A percentile compares a stretch with the other conserved stretches of the same genome.
phyloP scores from a whole-genome alignment of 35 echinoderm and acorn worm genomes.

The Ptychodera flava region DNA sequence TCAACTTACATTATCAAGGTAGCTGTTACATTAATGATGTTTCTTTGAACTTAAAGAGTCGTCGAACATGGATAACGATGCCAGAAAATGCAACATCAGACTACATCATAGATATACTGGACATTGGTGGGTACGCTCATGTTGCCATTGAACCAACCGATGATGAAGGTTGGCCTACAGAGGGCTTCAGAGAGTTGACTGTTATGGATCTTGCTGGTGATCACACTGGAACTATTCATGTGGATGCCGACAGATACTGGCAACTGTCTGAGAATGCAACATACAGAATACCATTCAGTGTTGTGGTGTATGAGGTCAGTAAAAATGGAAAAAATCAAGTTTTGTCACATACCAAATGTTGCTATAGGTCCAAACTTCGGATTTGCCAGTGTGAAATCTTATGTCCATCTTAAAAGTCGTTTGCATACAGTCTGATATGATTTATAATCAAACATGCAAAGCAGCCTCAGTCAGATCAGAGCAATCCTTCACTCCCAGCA shows the following conservation, averaged over 20 bases:
- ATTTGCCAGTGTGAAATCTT: too few species aligned
- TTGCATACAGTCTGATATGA: too few species aligned
- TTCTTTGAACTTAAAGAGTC: constrained; percentile 19
- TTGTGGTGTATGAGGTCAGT: constrained; percentile 70
- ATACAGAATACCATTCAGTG: constrained; percentile 44
- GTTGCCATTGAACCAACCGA: constrained; percentile 66
- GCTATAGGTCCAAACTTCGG: neutral
- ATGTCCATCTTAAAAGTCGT: too few species aligned
- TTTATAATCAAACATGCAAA: too few species aligned
- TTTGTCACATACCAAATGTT: too few species aligned
- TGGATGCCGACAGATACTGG: constrained; percentile 39
- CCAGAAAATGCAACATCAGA: constrained; percentile 48
- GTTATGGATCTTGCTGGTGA: constrained; percentile 50
- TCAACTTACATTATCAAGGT: too few species aligned
- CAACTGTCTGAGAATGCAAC: constrained; percentile 29
- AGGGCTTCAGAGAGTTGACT: constrained; percentile 13
- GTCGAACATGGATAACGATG: constrained; percentile 51
- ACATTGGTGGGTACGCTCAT: constrained; percentile 70
- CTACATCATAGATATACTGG: constrained; percentile 60
- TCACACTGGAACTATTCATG: constrained; percentile 50
- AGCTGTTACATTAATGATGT: too few species aligned
- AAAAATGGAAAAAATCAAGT: too few species aligned
- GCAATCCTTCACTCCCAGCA: too few species aligned
- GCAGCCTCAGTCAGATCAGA: too few species aligned
- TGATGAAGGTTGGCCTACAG: constrained; percentile 12